Base-by-base conservation (phyloP, 2,888 invertebrate species). In the Calliopum simillimum region DNA sequence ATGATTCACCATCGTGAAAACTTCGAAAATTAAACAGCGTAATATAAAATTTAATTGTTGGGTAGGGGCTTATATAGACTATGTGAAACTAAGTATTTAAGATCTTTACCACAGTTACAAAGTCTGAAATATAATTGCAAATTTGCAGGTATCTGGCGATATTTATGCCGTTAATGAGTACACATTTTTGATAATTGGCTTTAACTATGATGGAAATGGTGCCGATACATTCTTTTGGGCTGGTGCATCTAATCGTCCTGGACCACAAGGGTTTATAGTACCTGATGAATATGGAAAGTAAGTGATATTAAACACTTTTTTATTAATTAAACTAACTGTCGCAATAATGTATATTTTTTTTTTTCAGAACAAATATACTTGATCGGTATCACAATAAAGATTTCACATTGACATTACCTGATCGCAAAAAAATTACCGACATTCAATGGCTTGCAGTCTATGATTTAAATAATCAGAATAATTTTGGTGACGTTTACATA, bases 201-300 rank as follows among this genome's bases (percentile, higher is more conserved):
- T 97, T 82, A 94, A 91, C 83, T 97, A 97, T 78, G 96, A 97
- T 83, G 97, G 96, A 51, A 93, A 94, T 56, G 96, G 96, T 0
- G 93, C 93, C 12, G 97, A 97, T 82, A 94, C 96, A 2, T 97
- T 95, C 86, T 97, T 97, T 86, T 97, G 96, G 96, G 93, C 95
- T 0, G 97, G 97, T n/a, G 92, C 94, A 44, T 89, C 93, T 0
- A 94, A 93, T 79, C 88, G 95, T 21, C 95, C 96, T 0, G 95
- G 96, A 0, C 95, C 95, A 0, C 94, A 96, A 84, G 97, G 97
- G 6, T 96, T 96, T 83, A 96, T 96, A 69, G 93, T 97, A 56
- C 94, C 96, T 1, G 94, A 97, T 80, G 93, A 95, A 84, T 90
- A 90, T 84, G 94, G 94, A 84, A 94, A 92, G 96, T 96, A 78